A percentile compares a stretch with the other conserved stretches of the same genome.
Evolutionary conservation across 2,113 vertebrate species (phyloP).

Genomic region (Barnardius zonarius): DNA sequence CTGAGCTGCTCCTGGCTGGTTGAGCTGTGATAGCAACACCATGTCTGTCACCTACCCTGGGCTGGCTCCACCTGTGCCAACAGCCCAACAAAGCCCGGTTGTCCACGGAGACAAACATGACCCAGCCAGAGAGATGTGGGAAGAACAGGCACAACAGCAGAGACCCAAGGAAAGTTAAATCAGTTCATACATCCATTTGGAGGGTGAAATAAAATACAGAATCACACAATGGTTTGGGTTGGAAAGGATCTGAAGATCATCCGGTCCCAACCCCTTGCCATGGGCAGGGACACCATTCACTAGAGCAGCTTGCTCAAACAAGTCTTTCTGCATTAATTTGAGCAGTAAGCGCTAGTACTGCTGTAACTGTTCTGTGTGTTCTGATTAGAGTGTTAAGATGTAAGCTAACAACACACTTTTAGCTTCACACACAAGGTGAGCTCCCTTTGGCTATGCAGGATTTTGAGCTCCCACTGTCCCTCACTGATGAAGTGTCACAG

Average conservation of each 20-base stretch:
- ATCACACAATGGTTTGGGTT: not conserved
- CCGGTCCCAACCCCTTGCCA: not conserved
- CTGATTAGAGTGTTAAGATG: not conserved
- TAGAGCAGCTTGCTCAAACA: not conserved
- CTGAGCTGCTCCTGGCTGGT: not conserved
- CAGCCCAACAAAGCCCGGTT: not conserved
- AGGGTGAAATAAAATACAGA: not conserved
- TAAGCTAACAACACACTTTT: not conserved
- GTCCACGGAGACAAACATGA: not conserved
- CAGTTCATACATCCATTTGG: not conserved
- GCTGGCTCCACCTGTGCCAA: not conserved
- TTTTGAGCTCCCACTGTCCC: not conserved
- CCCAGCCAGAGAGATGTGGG: not conserved
- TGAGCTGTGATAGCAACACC: not conserved
- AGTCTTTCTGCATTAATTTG: not conserved
- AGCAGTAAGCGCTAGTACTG: not conserved
- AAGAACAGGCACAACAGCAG: not conserved
- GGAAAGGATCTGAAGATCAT: not conserved
- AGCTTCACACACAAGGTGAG: not conserved
- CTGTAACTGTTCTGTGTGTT: not conserved
- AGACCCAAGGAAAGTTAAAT: accelerated
- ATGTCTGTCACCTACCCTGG: not conserved
- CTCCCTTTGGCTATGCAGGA: not conserved
- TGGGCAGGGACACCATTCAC: not conserved
- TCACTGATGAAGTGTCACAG: accelerated